Evolutionary conservation across 2,888 invertebrate genomes (phyloP), one percentile per base, ranked within the genome.

Genomic region (Sclerodermus sp.): DNA sequence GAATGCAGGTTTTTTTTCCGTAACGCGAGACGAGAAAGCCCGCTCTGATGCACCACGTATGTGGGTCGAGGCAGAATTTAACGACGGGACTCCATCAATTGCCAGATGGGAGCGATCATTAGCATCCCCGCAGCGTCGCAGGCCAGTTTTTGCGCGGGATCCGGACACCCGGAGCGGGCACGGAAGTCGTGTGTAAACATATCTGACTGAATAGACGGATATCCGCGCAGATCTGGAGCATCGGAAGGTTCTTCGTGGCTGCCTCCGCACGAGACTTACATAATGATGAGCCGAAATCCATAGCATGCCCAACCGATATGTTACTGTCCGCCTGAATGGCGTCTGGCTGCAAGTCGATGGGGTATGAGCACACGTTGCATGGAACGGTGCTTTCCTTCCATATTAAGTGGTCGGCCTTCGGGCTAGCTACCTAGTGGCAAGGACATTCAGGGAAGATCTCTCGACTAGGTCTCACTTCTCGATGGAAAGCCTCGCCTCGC

Each of bases 261-360:
- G 12, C 34, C 13, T 34, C 34, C 34, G 34, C 4, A 12, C 68
- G 64, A 64, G 68, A 67, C 71, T 66, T 66, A 64, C 71, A 71
- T 71, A 70, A 66, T 67, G 70, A 71, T 71, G 66, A 66, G 67
- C 65, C 60, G 54, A 66, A 64, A 65, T 71, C 68, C 68, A 59
- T 58, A 43, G 64, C 69, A 70, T 68, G 69, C 62, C 49, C 61
- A 38, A 41, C 58, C 69, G 58, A 70, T 68, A 66, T 69, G 63
- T 71, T 66, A 67, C 60, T 60, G 56, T 49, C 60, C 47, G 51
- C 64, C 51, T 42, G 48, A 53, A 45, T 52, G 57, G 51, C 53
- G 55, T 58, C 55, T 60, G 58, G 41, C 45, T 40, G 49, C 46
- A 36, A 42, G 45, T 56, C 62, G 64, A 64, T 64, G 60, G 60